Evolutionary conservation across 2,113 vertebrate genomes (phyloP).

Genomic region (Brachypteracias leptosomus): DNA sequence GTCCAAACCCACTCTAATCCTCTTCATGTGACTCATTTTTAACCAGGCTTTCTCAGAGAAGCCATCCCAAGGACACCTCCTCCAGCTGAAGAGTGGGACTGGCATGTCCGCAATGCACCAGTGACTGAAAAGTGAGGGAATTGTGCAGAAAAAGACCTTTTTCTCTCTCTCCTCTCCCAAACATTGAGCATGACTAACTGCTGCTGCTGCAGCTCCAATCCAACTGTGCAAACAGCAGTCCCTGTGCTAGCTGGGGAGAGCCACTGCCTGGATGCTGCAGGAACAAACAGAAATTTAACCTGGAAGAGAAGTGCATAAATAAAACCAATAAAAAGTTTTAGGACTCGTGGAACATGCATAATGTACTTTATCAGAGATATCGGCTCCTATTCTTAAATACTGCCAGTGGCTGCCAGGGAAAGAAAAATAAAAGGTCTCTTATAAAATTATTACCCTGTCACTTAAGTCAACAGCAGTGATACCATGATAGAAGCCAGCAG

Average conservation of each 20-base stretch:
- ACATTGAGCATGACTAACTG: neutral
- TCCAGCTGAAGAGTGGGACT: neutral
- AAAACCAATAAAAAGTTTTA: conserved; percentile 49
- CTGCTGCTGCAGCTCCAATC: neutral
- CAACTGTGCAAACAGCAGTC: neutral
- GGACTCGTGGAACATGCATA: conserved; percentile 18
- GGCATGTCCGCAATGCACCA: neutral
- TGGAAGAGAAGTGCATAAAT: neutral
- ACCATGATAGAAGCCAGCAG: conserved; percentile 72
- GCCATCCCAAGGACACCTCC: conserved; percentile 16
- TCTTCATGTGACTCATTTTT: conserved; percentile 5
- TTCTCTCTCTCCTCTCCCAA: neutral
- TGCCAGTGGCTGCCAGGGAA: conserved; percentile 34
- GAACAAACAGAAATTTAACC: conserved; percentile 14
- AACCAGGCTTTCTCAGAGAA: neutral
- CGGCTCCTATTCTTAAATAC: conserved; percentile 39
- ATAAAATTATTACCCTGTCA: conserved; percentile 78
- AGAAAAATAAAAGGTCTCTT: conserved; percentile 73
- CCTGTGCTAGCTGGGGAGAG: neutral
- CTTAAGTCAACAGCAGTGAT: conserved; percentile 75
- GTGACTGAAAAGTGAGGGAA: neutral
- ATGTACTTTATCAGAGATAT: conserved; percentile 49
- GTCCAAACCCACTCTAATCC: neutral
- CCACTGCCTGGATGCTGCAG: neutral
- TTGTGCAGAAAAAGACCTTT: neutral